Evolutionary conservation across 2,113 vertebrate genomes (phyloP).

Genomic region (Muntiacus muntjak): DNA sequence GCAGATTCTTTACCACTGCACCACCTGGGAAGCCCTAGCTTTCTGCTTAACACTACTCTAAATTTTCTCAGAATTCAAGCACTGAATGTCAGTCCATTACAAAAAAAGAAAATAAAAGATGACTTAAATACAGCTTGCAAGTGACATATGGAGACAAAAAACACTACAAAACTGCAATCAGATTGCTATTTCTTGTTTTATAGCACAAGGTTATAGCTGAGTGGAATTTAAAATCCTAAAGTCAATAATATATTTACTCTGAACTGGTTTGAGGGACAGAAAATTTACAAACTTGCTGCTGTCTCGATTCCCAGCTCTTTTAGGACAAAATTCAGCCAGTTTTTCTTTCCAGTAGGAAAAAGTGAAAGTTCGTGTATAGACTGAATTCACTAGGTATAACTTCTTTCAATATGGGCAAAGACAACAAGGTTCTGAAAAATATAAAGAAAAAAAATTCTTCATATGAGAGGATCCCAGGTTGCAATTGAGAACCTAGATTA

Average conservation of each 20-base stretch:
- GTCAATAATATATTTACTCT: background rate
- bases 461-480: background rate
- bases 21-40: background rate
- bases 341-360: background rate
- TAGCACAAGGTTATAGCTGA: background rate
- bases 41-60: background rate
- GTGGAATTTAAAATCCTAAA: constrained; percentile 13
- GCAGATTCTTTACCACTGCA: background rate
- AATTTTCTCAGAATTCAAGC: background rate
- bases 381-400: background rate
- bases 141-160: background rate
- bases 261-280: constrained; percentile 43
- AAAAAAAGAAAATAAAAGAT: background rate
- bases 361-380: background rate
- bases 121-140: background rate
- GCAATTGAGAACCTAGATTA: background rate
- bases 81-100: background rate
- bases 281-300: constrained; percentile 38
- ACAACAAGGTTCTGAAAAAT: background rate
- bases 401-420: background rate
- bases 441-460: background rate
- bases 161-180: background rate
- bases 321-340: constrained; percentile 21
- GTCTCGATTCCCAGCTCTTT: background rate
- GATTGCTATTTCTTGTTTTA: background rate